phyloP scores from a whole-genome alignment of 2,888 invertebrate species.

The Plebejus anna region DNA sequence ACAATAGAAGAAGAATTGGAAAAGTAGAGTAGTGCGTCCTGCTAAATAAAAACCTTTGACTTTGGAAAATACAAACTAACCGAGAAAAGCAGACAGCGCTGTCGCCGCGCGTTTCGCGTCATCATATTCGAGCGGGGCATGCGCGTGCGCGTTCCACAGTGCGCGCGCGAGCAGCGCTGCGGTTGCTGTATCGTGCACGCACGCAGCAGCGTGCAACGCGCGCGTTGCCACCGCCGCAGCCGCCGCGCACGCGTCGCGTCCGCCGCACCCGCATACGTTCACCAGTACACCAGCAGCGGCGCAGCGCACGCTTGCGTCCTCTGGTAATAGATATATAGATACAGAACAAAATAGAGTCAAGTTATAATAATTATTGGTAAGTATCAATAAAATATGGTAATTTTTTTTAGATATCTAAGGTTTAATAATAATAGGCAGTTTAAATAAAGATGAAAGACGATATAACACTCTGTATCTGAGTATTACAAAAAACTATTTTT shows the following conservation, averaged over 20 bases:
- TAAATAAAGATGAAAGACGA: too few species aligned
- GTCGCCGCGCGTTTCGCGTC: constrained; percentile 52
- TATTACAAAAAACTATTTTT: too few species aligned
- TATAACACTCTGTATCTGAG: too few species aligned
- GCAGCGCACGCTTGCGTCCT: constrained; percentile 79
- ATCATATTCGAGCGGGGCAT: constrained; percentile 47
- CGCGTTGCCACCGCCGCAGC: constrained; percentile 53
- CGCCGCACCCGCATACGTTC: constrained; percentile 44
- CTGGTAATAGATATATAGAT: background rate
- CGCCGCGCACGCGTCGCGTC: constrained; percentile 45
- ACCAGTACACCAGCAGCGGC: constrained; percentile 74
- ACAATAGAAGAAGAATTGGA: too few species aligned
- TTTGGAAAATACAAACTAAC: constrained; percentile 29
- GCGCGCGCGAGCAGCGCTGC: constrained; percentile 54
- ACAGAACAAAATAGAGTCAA: too few species aligned
- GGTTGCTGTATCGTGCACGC: constrained; percentile 48
- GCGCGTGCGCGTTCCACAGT: constrained; percentile 56
- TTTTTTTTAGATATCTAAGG: too few species aligned
- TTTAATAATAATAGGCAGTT: too few species aligned
- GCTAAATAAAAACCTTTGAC: too few species aligned
- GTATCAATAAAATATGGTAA: too few species aligned
- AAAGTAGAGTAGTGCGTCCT: too few species aligned
- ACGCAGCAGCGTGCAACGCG: constrained; percentile 59
- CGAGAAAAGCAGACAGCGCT: constrained; percentile 43
- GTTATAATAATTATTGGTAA: too few species aligned